phyloP scores from a whole-genome alignment of 35 echinoderm and acorn worm species.

The Stichopus chloronotus region DNA sequence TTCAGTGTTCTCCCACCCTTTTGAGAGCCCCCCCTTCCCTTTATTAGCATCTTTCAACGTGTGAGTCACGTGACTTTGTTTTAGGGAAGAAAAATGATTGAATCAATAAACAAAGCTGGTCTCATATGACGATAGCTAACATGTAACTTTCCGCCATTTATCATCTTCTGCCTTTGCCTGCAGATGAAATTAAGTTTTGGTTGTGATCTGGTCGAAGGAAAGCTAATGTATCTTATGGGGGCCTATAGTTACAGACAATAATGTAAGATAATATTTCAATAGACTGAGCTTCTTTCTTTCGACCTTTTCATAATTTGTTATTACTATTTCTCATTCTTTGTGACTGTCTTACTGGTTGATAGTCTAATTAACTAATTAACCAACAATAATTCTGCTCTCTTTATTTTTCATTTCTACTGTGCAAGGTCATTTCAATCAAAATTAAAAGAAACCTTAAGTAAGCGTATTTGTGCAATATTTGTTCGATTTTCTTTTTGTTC shows the following conservation, averaged over 20 bases:
- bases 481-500: too few species aligned
- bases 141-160: background rate
- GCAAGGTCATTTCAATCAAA: too few species aligned
- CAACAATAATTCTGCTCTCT: too few species aligned
- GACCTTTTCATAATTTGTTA: too few species aligned
- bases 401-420: too few species aligned
- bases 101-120: background rate
- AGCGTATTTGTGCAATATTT: too few species aligned
- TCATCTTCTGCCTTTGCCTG: background rate
- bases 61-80: background rate
- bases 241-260: background rate
- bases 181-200: background rate
- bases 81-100: slow-evolving; percentile 5
- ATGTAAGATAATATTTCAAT: too few species aligned
- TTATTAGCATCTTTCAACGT: background rate
- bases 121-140: background rate
- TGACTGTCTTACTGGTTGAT: too few species aligned
- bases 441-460: too few species aligned
- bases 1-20: background rate
- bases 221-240: background rate
- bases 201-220: background rate
- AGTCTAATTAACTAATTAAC: too few species aligned
- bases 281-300: too few species aligned
- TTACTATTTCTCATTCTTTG: too few species aligned
- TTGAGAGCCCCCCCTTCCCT: background rate